Conservation (phyloP, 37 sponge, comb jelly and placozoan genomes). For the Halisarca cf. caerulea region DNA sequence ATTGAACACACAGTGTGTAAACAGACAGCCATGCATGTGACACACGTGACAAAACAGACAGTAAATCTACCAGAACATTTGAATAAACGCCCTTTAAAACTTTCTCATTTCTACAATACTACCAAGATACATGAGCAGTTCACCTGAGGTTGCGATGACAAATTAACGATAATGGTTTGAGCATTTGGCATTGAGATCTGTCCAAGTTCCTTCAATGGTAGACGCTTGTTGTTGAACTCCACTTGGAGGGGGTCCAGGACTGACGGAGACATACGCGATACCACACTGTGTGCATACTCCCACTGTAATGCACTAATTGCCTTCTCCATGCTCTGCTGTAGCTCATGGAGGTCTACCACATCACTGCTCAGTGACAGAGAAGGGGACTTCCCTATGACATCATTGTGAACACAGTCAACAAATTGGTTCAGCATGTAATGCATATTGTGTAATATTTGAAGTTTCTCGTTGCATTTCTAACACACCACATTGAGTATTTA, state of each 20-base stretch:
- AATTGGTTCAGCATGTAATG: too few relatives aligned
- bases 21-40: too few relatives aligned
- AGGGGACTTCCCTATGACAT: not conserved
- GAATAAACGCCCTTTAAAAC: too few relatives aligned
- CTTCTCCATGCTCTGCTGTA: conserved; percentile 44
- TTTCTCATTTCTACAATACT: too few relatives aligned
- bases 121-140: not conserved
- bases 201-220: conserved; percentile 55
- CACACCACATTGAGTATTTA: too few relatives aligned
- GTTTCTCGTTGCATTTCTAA: too few relatives aligned
- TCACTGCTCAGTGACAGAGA: conserved; percentile 22
- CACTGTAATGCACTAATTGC: conserved; percentile 51
- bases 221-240: conserved; percentile 38
- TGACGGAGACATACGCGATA: conserved; percentile 66
- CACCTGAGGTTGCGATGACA: conserved; percentile 67
- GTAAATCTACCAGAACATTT: too few relatives aligned
- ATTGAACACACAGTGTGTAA: too few relatives aligned
- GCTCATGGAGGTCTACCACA: conserved; percentile 46
- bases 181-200: conserved; percentile 68
- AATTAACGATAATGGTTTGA: conserved; percentile 61
- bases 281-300: conserved; percentile 56
- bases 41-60: too few relatives aligned
- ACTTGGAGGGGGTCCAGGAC: conserved; percentile 53
- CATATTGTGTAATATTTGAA: too few relatives aligned
- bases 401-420: too few relatives aligned